Evolutionary conservation across 2,888 invertebrate genomes (phyloP).

Genomic region (Cheilosia grossa): DNA sequence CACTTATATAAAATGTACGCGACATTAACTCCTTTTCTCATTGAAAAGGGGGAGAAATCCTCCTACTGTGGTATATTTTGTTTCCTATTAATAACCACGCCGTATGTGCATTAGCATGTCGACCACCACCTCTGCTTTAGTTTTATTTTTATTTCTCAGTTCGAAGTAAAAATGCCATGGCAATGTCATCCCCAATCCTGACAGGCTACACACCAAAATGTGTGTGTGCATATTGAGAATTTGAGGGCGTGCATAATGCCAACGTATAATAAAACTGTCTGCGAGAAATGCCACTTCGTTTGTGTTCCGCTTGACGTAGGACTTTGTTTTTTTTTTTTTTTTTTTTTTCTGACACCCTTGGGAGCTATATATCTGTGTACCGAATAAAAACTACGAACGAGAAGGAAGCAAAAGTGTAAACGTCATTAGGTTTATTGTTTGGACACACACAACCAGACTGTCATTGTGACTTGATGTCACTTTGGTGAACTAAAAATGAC

Average conservation of each 20-base stretch:
- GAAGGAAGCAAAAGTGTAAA: conserved; percentile 51
- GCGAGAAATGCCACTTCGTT: conserved; percentile 75
- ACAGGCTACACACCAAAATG: conserved; percentile 21
- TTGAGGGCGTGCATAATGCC: conserved; percentile 68
- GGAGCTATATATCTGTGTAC: background rate
- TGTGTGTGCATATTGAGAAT: conserved; percentile 44
- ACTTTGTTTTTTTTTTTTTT: conserved; percentile 26
- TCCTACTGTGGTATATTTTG: background rate
- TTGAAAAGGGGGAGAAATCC: conserved; percentile 2
- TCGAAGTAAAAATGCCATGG: conserved; percentile 23
- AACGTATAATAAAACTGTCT: conserved; percentile 74
- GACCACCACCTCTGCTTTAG: conserved; percentile 39
- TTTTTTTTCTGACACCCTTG: conserved; percentile 10
- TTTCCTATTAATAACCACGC: background rate
- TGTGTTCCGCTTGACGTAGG: conserved; percentile 30
- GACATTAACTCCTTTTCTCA: conserved; percentile 63
- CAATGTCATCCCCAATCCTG: conserved; percentile 47
- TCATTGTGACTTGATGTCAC: conserved; percentile 39
- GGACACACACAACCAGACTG: conserved; percentile 35
- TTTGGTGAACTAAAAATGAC: conserved; percentile 28
- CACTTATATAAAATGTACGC: conserved; percentile 48
- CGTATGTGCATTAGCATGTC: conserved; percentile 52
- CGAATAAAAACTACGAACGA: conserved; percentile 15
- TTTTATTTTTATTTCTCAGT: conserved; percentile 6
- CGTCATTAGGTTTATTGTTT: conserved; percentile 65